phyloP scores from a whole-genome alignment of 2,113 vertebrate species.

The Rhineura floridana region DNA sequence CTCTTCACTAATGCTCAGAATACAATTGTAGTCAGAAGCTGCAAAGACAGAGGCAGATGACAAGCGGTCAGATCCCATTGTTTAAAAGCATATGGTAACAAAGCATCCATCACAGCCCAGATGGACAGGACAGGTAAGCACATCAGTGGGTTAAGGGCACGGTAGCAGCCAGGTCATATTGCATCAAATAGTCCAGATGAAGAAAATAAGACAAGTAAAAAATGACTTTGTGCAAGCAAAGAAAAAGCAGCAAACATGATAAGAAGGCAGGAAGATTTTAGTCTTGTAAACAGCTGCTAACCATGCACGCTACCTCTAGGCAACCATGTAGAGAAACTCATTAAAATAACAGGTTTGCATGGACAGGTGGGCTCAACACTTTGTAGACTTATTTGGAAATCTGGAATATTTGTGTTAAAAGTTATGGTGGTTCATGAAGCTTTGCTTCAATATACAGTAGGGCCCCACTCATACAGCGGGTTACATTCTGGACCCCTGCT shows the following conservation, averaged over 20 bases:
- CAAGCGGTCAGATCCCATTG: constrained; percentile 48
- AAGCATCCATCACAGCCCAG: background rate
- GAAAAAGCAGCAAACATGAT: background rate
- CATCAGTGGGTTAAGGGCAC: background rate
- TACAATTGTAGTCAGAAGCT: constrained; percentile 89
- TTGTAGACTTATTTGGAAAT: background rate
- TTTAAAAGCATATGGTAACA: constrained; percentile 46
- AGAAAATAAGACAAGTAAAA: constrained; percentile 18
- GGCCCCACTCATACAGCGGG: too few relatives aligned
- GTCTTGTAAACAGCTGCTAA: background rate
- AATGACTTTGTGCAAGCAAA: background rate
- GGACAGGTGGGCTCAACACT: background rate
- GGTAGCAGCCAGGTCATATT: background rate
- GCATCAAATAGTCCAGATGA: constrained; percentile 2
- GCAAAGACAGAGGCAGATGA: constrained; percentile 86
- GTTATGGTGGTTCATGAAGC: background rate
- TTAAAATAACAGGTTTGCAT: background rate
- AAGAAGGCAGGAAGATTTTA: background rate
- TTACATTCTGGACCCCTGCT: too few relatives aligned
- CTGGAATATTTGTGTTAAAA: background rate
- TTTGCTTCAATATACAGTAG: background rate
- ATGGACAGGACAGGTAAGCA: background rate
- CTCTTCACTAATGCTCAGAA: constrained; percentile 89
- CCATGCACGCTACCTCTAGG: background rate
- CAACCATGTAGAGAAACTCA: background rate